Evolutionary conservation across 2,113 vertebrate genomes (phyloP), one percentile per base, ranked within the genome.

Genomic region (Felis chaus): DNA sequence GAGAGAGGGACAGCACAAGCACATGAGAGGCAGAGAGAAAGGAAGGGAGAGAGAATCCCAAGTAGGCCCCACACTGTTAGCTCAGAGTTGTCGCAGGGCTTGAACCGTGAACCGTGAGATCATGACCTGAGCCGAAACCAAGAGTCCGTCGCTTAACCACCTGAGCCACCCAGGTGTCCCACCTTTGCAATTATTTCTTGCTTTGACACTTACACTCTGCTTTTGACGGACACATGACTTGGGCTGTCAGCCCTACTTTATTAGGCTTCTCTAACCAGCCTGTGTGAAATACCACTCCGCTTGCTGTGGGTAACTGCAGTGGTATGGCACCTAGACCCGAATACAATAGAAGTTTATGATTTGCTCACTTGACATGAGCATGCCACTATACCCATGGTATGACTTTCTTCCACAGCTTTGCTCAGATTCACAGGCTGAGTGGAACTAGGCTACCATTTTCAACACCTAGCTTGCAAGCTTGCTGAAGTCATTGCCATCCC

Each of bases 251-350:
- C 1, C 1, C 55, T 23, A n/a, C 5, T 79, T 29, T 0, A 21
- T 45, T 23, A 65, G 10, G 19, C 1, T 23, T 50, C 23, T 65
- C 12, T 81, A 50, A 41, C 31, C 3, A 21, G 9, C 8, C 45
- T 27, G 0, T 9, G 5, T 71, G 31, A 89, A 82, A n/a, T 36
- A 12, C 1, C 39, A 16, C 39, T 29, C 3, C 31, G 0, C 2
- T 25, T 55, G 7, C 27, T 73, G 9, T 23, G 53, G 4, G 7
- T 68, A 53, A 82, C 39, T 48, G 3, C 33, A 41, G 13, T 2
- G 12, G 7, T 45, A 14, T 39, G 57, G 14, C 53, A 14, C 12
- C 3, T 4, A 7, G 27, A 57, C 39, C 36, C 31, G 27, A 85
- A 45, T 11, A 57, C 31, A 65, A 2, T 23, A 74, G 36, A 33